phyloP scores from a whole-genome alignment of 1,140 invertebrate genomes.

The Manduca sexta region DNA sequence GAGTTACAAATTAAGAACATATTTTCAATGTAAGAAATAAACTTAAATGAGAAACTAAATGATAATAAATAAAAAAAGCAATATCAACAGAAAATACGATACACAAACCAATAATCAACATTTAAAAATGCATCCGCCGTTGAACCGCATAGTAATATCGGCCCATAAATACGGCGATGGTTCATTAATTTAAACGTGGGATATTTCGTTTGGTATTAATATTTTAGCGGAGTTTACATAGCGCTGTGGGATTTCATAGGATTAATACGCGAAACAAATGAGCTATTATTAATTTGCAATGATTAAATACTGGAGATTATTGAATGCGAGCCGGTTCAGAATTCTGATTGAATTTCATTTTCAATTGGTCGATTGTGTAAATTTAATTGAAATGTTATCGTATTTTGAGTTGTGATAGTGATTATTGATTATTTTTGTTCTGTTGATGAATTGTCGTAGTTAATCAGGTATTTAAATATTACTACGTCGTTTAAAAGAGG shows the following conservation, averaged over 20 bases:
- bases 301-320: conserved; percentile 2
- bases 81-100: not conserved
- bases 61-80: no score
- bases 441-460: no score
- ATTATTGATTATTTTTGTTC: no score
- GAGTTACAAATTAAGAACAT: no score
- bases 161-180: conserved; percentile 17
- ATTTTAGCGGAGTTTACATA: conserved; percentile 13
- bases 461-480: no score
- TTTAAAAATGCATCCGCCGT: conserved; percentile 9
- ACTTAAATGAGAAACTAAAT: not conserved
- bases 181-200: conserved; percentile 37
- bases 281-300: conserved; percentile 28
- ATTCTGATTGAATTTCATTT: no score
- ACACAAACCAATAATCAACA: not conserved
- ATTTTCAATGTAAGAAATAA: no score
- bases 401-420: not conserved
- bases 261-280: conserved; percentile 16
- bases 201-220: conserved; percentile 22
- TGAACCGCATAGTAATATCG: conserved; percentile 1
- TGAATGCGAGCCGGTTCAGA: no score
- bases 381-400: not conserved
- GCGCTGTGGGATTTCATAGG: not conserved
- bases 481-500: no score
- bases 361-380: no score